Percentiles rank a stretch among this genome's conserved stretches.
phyloP scores from a whole-genome alignment of 2,888 invertebrate genomes.

The Tiliacea aurago region DNA sequence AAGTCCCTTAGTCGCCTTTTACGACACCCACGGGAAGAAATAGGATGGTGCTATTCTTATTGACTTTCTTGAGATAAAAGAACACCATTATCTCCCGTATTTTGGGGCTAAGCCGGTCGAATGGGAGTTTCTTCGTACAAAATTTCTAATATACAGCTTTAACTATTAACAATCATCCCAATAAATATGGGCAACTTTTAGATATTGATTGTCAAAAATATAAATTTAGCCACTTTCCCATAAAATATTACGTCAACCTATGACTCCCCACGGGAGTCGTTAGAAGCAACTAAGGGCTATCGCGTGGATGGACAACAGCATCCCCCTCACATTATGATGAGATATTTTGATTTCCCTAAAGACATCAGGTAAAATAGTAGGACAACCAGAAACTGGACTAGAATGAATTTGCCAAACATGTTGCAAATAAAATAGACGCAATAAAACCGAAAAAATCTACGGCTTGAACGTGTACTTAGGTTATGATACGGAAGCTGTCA shows the following conservation, averaged over 20 bases:
- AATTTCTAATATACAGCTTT: no score
- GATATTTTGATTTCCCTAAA: conserved; percentile 48
- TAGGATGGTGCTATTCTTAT: no score
- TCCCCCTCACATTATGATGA: conserved; percentile 42
- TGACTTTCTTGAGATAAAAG: no score
- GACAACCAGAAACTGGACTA: neutral
- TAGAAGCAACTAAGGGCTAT: conserved; percentile 36
- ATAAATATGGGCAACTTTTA: no score
- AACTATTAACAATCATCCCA: no score
- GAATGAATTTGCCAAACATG: neutral
- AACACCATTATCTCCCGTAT: no score
- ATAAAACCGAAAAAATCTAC: neutral
- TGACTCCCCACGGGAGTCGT: conserved; percentile 42
- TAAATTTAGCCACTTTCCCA: conserved; percentile 5
- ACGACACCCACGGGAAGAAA: no score
- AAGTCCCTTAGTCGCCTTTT: no score
- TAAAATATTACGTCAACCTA: conserved; percentile 2
- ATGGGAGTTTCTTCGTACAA: no score
- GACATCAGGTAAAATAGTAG: conserved; percentile 24
- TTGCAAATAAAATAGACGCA: neutral
- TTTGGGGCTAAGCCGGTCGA: no score
- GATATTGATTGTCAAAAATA: neutral
- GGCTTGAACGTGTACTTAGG: neutral
- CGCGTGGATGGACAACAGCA: conserved; percentile 19
- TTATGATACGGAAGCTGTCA: neutral